Conservation (phyloP, 1,140 invertebrate species). For the Temnothorax curvispinosus region DNA sequence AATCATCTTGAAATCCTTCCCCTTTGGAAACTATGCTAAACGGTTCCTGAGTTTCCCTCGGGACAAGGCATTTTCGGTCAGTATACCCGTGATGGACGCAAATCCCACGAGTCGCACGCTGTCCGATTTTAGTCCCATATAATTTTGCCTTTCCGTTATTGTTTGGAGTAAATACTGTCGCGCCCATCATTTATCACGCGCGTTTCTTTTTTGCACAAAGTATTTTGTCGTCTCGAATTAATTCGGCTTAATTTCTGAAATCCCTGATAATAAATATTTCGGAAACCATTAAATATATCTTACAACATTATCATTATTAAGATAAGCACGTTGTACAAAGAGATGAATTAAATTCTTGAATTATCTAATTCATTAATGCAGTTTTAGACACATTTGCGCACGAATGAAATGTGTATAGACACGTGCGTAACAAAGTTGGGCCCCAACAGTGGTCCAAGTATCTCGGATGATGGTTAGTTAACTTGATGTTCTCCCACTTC, state of each 20-base stretch:
- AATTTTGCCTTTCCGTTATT: neutral
- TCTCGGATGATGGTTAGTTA: constrained; percentile 38
- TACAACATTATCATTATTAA: neutral
- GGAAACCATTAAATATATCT: neutral
- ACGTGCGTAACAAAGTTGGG: neutral
- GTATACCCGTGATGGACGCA: neutral
- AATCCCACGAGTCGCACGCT: neutral
- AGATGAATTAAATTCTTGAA: neutral
- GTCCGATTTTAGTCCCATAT: neutral
- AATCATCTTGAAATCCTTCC: constrained; percentile 38
- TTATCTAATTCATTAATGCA: neutral
- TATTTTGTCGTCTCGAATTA: neutral
- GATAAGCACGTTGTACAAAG: neutral
- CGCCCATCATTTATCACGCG: neutral
- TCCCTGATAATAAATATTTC: neutral
- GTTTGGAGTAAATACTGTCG: neutral
- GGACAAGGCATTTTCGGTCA: constrained; percentile 4
- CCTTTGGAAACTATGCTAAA: constrained; percentile 43
- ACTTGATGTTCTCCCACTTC: constrained; percentile 13
- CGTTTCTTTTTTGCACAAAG: neutral
- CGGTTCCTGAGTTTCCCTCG: neutral
- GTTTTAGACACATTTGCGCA: neutral
- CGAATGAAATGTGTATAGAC: neutral
- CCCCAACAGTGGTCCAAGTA: neutral
- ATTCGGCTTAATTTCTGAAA: neutral